Percentiles rank a stretch among this genome's conserved stretches.
phyloP scores from a whole-genome alignment of 2,113 vertebrate genomes.

The Cariama cristata region DNA sequence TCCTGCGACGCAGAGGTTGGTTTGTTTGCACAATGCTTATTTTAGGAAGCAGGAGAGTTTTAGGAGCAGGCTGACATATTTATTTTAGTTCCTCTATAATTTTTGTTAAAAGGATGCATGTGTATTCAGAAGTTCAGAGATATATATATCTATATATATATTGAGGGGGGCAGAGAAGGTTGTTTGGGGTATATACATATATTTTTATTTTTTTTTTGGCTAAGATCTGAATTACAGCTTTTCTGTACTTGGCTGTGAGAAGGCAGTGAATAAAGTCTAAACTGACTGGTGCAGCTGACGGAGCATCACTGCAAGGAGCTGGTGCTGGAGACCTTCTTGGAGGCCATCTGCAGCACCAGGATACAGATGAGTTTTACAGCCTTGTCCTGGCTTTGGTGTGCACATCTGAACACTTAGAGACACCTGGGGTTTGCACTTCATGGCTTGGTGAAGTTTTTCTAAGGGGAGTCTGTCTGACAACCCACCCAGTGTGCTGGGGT shows the following conservation, averaged over 20 bases:
- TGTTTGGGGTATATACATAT: not conserved
- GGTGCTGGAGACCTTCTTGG: not conserved
- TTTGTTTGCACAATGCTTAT: constrained; percentile 56
- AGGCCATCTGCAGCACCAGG: not conserved
- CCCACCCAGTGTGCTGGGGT: not conserved
- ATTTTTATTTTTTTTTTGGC: not conserved
- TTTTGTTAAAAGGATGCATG: constrained; percentile 2
- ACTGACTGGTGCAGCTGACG: not conserved
- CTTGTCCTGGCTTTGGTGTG: not conserved
- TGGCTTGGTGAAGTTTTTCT: not conserved
- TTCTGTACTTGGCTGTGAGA: not conserved
- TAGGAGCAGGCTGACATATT: constrained; percentile 18
- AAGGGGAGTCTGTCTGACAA: not conserved
- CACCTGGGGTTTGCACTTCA: not conserved
- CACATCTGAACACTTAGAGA: not conserved
- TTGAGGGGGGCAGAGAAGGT: not conserved
- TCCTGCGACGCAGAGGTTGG: not conserved
- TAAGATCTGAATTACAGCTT: constrained; percentile 10
- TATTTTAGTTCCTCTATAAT: constrained; percentile 52
- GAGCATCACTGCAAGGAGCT: not conserved
- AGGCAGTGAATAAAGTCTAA: not conserved
- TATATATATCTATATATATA: not conserved
- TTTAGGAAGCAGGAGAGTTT: constrained; percentile 39
- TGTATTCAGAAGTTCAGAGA: not conserved
- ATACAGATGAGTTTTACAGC: not conserved